These are phyloP conservation scores for Lophotriccus pileatus DNA, from an alignment of 2,797 vertebrate species.

Conservation along the genomic window DNA sequence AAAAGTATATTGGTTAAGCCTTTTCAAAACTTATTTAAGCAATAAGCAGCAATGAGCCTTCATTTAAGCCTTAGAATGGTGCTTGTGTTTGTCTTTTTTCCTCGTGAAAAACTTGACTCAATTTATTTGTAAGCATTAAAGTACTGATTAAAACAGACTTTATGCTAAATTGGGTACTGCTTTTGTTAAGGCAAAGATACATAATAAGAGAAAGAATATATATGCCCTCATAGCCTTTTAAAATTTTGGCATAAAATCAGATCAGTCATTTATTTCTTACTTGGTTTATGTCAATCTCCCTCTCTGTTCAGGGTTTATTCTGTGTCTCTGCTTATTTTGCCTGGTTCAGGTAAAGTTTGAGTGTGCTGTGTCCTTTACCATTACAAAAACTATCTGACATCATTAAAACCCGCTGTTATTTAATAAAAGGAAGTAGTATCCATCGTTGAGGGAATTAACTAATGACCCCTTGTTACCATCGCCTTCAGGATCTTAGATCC, in stretches of 20 bases:
- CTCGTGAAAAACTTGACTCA: not conserved
- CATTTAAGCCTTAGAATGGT: not conserved
- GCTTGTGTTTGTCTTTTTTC: not conserved
- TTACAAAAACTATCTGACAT: not conserved
- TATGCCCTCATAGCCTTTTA: not conserved
- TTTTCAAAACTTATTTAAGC: not conserved
- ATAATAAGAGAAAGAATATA: not conserved
- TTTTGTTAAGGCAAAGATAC: not conserved
- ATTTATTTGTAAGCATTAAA: not conserved
- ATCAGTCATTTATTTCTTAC: not conserved
- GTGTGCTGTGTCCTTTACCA: not conserved
- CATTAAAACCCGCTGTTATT: not conserved
- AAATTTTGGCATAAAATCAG: not conserved
- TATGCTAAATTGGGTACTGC: not conserved
- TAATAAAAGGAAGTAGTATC: conserved; percentile 38
- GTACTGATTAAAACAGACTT: not conserved
- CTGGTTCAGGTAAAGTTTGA: not conserved
- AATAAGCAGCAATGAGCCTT: not conserved
- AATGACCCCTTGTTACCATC: conserved; percentile 54
- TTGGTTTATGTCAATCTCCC: not conserved
- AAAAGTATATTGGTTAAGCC: not conserved
- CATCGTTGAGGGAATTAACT: conserved; percentile 49
- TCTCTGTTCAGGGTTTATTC: not conserved
- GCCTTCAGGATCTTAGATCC: conserved; percentile 55
- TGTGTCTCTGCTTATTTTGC: not conserved